phyloP scores from a whole-genome alignment of 2,797 vertebrate genomes.

The Acrossocheilus wenchowensis region DNA sequence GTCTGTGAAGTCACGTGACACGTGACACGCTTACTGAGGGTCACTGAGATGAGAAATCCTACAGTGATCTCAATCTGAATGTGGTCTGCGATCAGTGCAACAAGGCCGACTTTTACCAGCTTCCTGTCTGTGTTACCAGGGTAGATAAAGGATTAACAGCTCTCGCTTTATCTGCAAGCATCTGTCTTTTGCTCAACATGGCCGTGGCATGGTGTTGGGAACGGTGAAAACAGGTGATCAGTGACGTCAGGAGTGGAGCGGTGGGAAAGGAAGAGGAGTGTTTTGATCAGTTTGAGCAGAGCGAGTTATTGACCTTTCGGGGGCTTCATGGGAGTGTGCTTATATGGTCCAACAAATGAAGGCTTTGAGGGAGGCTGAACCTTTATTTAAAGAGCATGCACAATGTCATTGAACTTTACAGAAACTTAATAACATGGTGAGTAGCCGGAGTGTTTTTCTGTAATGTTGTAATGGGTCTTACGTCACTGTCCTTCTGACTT shows the following conservation, averaged over 20 bases:
- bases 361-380: not conserved
- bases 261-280: not conserved
- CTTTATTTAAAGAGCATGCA: conserved; percentile 5
- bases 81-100: conserved; percentile 10
- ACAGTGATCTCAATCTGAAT: not conserved
- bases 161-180: conserved; percentile 1
- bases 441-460: not conserved
- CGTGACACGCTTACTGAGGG: not conserved
- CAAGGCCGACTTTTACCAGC: not conserved
- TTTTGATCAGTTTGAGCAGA: not conserved
- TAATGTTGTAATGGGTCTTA: conserved; percentile 11
- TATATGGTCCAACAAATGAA: not conserved
- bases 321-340: not conserved
- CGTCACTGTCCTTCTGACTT: conserved; percentile 13
- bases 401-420: conserved; percentile 26
- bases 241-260: not conserved
- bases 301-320: conserved; percentile 3
- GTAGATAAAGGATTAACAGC: conserved; percentile 20
- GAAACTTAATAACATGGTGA: conserved; percentile 15
- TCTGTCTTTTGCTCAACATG: not conserved
- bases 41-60: not conserved
- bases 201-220: not conserved
- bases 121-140: not conserved
- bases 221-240: not conserved
- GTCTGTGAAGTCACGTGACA: conserved; percentile 14